phyloP scores from a whole-genome alignment of 2,113 vertebrate genomes.

The Notiomystis cincta region DNA sequence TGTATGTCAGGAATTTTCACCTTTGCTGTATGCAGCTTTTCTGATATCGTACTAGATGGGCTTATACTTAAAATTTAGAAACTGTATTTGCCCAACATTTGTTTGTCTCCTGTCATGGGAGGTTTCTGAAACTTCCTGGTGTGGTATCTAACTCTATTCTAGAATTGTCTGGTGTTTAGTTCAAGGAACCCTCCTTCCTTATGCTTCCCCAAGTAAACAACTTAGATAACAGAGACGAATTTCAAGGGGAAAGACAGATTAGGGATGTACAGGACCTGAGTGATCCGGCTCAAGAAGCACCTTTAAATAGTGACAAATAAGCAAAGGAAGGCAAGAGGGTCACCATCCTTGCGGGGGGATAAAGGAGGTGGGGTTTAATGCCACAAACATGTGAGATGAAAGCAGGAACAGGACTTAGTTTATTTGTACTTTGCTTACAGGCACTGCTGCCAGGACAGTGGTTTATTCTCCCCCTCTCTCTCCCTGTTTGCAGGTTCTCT shows the following conservation, averaged over 20 bases:
- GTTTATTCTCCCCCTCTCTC: background rate
- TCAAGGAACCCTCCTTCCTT: background rate
- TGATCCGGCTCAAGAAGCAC: background rate
- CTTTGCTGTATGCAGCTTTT: background rate
- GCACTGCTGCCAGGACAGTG: background rate
- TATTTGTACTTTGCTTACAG: background rate
- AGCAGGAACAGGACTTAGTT: background rate
- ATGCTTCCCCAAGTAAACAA: background rate
- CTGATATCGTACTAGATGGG: background rate
- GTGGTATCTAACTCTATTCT: background rate
- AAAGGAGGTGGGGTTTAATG: background rate
- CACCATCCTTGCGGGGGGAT: background rate
- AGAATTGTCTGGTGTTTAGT: background rate
- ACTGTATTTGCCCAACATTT: background rate
- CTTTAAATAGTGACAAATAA: conserved; percentile 14
- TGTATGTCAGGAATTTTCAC: background rate
- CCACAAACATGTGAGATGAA: background rate
- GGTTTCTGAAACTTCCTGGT: background rate
- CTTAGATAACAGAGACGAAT: background rate
- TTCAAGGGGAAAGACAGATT: background rate
- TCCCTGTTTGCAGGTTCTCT: conserved; percentile 83
- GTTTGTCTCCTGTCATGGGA: background rate
- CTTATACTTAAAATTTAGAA: background rate
- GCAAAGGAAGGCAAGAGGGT: background rate
- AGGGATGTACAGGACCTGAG: background rate